Conservation (phyloP, 1,140 invertebrate species). For the Trypoxylus dichotomus region DNA sequence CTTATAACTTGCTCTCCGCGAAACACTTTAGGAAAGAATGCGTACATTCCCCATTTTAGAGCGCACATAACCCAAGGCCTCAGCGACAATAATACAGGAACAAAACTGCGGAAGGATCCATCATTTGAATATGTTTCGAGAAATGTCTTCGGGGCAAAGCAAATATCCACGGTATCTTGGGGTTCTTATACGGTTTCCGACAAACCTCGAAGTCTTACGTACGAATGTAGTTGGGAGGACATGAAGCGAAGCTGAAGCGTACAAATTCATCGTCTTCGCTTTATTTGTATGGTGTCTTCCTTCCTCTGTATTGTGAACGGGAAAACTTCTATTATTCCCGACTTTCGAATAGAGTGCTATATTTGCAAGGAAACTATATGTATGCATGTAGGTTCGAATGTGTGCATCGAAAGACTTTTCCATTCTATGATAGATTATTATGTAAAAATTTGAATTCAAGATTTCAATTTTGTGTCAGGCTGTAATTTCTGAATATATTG, state of each 20-base stretch:
- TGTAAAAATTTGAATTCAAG: neutral
- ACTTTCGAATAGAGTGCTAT: neutral
- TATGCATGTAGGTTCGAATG: neutral
- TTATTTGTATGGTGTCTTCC: neutral
- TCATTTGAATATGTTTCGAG: constrained; percentile 6
- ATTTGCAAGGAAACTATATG: neutral
- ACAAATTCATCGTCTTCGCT: neutral
- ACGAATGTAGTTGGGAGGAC: neutral
- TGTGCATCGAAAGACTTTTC: neutral
- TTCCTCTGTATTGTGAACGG: neutral
- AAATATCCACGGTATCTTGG: neutral
- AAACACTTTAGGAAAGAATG: neutral
- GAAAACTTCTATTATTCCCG: neutral
- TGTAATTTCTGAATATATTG: too few relatives aligned
- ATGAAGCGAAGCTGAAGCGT: neutral
- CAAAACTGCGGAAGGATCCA: neutral
- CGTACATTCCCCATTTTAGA: neutral
- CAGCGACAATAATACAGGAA: neutral
- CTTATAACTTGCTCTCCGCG: constrained; percentile 1
- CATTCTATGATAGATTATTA: neutral
- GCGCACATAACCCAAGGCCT: neutral
- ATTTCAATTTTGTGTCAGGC: neutral
- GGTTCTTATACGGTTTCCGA: neutral
- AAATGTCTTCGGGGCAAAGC: neutral
- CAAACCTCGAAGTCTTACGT: neutral